These are phyloP conservation scores for Callimorpha dominula DNA, from an alignment of 2,888 invertebrate genomes.

Conservation along the genomic window DNA sequence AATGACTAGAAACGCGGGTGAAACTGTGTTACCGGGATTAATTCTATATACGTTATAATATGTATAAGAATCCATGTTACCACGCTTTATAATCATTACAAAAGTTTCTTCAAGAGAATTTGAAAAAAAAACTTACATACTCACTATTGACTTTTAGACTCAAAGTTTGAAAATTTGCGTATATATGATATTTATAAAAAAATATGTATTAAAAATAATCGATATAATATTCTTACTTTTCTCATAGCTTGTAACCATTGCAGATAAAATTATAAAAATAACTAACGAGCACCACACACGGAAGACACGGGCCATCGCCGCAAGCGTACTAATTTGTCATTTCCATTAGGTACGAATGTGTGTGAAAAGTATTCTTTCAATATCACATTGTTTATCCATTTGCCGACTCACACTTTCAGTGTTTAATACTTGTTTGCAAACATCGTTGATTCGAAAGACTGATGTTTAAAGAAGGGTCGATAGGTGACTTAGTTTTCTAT, in stretches of 20 bases:
- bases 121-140: too few relatives aligned
- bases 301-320: slow-evolving; percentile 39
- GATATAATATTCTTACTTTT: slow-evolving; percentile 41
- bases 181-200: too few relatives aligned
- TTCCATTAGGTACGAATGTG: slow-evolving; percentile 5
- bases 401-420: slow-evolving; percentile 26
- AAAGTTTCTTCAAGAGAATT: too few relatives aligned
- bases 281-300: slow-evolving; percentile 24
- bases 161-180: too few relatives aligned
- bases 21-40: too few relatives aligned
- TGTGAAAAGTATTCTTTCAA: slow-evolving; percentile 34
- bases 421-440: slow-evolving; percentile 39
- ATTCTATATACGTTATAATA: too few relatives aligned
- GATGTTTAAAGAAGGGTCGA: slow-evolving; percentile 32
- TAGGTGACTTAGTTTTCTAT: background rate
- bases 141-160: too few relatives aligned
- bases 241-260: slow-evolving; percentile 37
- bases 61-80: too few relatives aligned
- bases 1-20: too few relatives aligned
- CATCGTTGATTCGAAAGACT: slow-evolving; percentile 24
- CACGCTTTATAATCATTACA: too few relatives aligned
- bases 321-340: slow-evolving; percentile 23
- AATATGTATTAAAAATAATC: background rate
- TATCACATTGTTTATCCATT: slow-evolving; percentile 36
- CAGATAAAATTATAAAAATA: slow-evolving; percentile 25